phyloP scores from a whole-genome alignment of 2,888 invertebrate species.

The Yponomeuta malinellus region DNA sequence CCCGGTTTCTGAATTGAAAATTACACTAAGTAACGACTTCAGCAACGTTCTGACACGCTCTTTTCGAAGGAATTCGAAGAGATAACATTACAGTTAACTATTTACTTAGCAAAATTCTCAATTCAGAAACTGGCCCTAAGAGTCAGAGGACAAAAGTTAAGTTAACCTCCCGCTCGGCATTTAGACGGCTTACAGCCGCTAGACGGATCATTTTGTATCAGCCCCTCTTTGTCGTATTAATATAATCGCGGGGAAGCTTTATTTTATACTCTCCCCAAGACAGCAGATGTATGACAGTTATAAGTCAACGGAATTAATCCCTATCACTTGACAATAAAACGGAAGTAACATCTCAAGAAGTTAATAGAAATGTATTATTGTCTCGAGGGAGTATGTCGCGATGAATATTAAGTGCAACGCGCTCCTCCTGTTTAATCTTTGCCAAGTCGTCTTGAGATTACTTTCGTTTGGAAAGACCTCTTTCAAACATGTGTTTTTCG shows the following conservation, averaged over 20 bases:
- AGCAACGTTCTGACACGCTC: too few relatives aligned
- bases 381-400: slow-evolving; percentile 37
- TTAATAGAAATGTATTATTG: slow-evolving; percentile 68
- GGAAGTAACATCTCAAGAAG: slow-evolving; percentile 68
- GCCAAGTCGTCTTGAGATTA: background rate
- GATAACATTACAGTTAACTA: too few relatives aligned
- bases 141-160: background rate
- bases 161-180: background rate
- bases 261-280: slow-evolving; percentile 63
- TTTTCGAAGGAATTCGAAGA: too few relatives aligned
- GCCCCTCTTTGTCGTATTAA: slow-evolving; percentile 58
- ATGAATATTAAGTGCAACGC: slow-evolving; percentile 32
- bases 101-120: too few relatives aligned
- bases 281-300: slow-evolving; percentile 72
- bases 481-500: too few relatives aligned
- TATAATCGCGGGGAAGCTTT: slow-evolving; percentile 70
- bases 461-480: too few relatives aligned
- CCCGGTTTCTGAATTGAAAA: too few relatives aligned
- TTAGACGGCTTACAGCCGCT: slow-evolving; percentile 53
- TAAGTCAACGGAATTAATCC: slow-evolving; percentile 75
- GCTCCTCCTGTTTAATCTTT: background rate
- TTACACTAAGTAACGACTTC: too few relatives aligned
- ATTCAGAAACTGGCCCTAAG: too few relatives aligned
- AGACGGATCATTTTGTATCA: slow-evolving; percentile 55
- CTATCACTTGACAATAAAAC: slow-evolving; percentile 72